These are phyloP conservation scores for Centropus bengalensis DNA, from an alignment of 2,113 vertebrate species.

Conservation along the genomic window DNA sequence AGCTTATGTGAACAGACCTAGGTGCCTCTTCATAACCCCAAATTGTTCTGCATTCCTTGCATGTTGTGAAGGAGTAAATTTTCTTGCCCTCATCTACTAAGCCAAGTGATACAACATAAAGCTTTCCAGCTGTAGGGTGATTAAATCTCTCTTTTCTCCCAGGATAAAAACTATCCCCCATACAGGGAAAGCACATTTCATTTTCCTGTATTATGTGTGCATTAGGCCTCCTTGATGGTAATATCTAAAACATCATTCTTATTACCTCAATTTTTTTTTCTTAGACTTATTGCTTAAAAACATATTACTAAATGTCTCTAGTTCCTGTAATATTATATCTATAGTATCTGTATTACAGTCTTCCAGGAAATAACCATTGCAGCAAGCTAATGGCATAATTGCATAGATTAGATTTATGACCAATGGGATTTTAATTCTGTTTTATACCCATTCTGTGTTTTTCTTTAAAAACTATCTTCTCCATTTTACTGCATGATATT, in stretches of 20 bases:
- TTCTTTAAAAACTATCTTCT: neutral
- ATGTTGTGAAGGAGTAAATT: neutral
- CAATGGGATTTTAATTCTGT: neutral
- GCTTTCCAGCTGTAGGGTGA: neutral
- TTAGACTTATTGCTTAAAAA: neutral
- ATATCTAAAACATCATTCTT: neutral
- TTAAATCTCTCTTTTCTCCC: neutral
- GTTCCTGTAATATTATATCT: neutral
- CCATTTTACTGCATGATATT: neutral
- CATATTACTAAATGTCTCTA: neutral
- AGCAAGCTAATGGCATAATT: neutral
- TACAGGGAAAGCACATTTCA: neutral
- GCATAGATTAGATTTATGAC: neutral
- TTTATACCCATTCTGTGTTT: neutral
- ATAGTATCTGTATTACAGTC: neutral
- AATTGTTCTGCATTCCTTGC: neutral
- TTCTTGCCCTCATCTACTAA: neutral
- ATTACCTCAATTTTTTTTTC: neutral
- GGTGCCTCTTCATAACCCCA: neutral
- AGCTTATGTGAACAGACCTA: rapidly evolving
- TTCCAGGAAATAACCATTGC: neutral
- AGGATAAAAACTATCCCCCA: neutral
- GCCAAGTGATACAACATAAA: neutral
- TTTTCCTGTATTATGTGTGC: neutral
- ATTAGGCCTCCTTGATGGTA: neutral